These are phyloP conservation scores for Discoglossus pictus DNA, from an alignment of 2,797 vertebrate genomes.

Conservation along the genomic window DNA sequence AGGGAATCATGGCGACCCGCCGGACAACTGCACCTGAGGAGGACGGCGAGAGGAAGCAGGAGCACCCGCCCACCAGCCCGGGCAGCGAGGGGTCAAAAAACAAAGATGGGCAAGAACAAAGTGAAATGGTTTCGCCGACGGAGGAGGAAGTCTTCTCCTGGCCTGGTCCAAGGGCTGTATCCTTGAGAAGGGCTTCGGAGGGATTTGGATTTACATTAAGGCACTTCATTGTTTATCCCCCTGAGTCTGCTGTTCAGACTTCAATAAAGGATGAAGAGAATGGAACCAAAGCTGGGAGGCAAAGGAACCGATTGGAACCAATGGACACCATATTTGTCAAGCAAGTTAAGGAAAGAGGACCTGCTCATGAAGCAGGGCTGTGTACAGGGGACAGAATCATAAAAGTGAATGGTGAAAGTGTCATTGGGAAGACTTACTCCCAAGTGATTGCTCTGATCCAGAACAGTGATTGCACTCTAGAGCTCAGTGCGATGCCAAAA, in stretches of 20 bases:
- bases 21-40: conserved; percentile 78
- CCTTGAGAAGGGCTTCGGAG: conserved; percentile 84
- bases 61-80: conserved; percentile 34
- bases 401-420: conserved; percentile 97
- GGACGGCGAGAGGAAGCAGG: conserved; percentile 64
- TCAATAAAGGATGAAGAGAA: conserved; percentile 92
- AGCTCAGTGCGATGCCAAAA: conserved; percentile 98
- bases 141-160: conserved; percentile 89
- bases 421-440: conserved; percentile 97
- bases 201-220: conserved; percentile 97
- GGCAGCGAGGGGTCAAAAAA: conserved; percentile 74
- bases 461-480: conserved; percentile 90
- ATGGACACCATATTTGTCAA: conserved; percentile 99
- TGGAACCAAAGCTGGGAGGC: no score
- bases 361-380: conserved; percentile 92
- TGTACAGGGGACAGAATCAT: conserved; percentile 98
- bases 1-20: conserved; percentile 96
- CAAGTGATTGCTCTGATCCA: conserved; percentile 98
- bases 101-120: conserved; percentile 89
- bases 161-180: conserved; percentile 90
- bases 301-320: conserved; percentile 88
- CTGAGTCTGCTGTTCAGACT: conserved; percentile 90
- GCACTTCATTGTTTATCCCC: conserved; percentile 98
- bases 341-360: conserved; percentile 94
- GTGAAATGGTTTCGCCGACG: conserved; percentile 74